Percentiles rank a stretch among this genome's conserved stretches.
phyloP scores from a whole-genome alignment of 2,797 vertebrate species.

The Gallirallus australis region DNA sequence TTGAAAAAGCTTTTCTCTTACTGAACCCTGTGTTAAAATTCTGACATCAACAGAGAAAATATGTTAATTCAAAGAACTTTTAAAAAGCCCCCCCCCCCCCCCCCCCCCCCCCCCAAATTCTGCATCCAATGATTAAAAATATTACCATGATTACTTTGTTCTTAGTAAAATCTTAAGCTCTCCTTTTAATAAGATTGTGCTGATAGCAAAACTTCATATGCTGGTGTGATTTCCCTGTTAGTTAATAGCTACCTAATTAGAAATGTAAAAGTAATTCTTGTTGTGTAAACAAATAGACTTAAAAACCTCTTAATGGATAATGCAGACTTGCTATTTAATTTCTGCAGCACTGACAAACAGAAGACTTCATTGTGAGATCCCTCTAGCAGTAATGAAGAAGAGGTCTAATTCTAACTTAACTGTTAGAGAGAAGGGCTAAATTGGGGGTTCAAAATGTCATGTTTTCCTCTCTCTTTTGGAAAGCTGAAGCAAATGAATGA shows the following conservation, averaged over 20 bases:
- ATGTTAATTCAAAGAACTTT: background rate
- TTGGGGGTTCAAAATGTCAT: background rate
- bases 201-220: background rate
- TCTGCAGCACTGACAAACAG: background rate
- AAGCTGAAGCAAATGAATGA: background rate
- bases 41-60: background rate
- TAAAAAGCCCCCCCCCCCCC: background rate
- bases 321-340: background rate
- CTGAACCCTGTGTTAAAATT: background rate
- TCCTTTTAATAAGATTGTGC: background rate
- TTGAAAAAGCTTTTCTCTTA: conserved; percentile 3
- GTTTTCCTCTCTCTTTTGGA: background rate
- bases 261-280: conserved; percentile 36
- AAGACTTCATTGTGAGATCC: background rate
- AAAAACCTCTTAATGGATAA: background rate
- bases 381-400: background rate
- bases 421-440: background rate
- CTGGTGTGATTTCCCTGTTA: conserved; percentile 34
- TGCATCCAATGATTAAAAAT: background rate
- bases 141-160: conserved; percentile 13
- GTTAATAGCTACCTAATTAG: conserved; percentile 48
- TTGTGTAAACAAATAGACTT: conserved; percentile 40
- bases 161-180: background rate
- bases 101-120: too few relatives aligned
- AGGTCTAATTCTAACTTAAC: background rate